These are phyloP conservation scores for Corticium candelabrum DNA, from an alignment of 37 sponge, comb jelly and placozoan genomes.

Conservation along the genomic window DNA sequence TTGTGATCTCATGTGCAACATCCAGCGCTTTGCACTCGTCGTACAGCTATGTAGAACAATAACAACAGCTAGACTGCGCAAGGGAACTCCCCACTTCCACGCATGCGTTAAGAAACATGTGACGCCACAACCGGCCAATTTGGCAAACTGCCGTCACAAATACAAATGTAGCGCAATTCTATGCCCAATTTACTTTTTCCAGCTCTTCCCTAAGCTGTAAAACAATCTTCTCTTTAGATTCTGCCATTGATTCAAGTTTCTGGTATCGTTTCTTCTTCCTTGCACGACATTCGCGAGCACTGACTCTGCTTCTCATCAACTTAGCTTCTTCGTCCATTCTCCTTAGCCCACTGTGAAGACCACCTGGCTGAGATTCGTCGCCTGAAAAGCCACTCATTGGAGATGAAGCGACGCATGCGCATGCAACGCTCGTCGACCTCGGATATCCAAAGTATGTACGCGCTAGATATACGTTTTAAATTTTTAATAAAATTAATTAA, in stretches of 20 bases:
- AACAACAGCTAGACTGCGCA: not conserved
- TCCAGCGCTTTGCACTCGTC: not conserved
- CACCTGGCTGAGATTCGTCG: too few species aligned
- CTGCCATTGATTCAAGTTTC: not conserved
- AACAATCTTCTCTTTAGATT: not conserved
- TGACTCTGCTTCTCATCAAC: not conserved
- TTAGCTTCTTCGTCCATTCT: not conserved
- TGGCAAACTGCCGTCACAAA: too few species aligned
- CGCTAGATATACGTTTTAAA: too few species aligned
- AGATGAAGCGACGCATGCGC: too few species aligned
- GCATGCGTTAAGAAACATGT: not conserved
- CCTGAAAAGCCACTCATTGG: too few species aligned
- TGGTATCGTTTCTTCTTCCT: not conserved
- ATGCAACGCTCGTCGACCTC: too few species aligned
- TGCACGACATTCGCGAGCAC: not conserved
- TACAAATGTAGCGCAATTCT: not conserved
- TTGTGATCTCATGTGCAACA: too few species aligned
- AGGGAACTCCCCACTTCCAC: not conserved
- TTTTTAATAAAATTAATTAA: too few species aligned
- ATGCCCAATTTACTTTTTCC: not conserved
- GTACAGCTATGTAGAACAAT: not conserved
- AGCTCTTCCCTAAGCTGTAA: not conserved
- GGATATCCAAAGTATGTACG: too few species aligned
- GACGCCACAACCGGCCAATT: constrained; percentile 3
- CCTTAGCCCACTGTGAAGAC: not conserved